Percentiles rank a stretch among this genome's conserved stretches.
These are phyloP conservation scores for Lycaena phlaeas DNA, from an alignment of 2,888 invertebrate species.

Conservation along the genomic window DNA sequence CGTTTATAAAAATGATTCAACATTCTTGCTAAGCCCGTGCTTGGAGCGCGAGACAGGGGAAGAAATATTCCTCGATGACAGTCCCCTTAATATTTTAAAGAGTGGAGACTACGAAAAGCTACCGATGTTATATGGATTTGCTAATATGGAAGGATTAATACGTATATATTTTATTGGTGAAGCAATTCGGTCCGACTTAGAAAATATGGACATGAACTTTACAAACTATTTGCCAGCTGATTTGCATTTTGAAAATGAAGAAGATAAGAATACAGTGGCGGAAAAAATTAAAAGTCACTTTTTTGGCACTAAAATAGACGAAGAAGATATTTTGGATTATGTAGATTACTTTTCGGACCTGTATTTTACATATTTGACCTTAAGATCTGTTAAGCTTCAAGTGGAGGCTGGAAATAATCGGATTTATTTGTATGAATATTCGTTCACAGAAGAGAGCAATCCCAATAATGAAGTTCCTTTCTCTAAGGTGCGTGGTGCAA, in stretches of 20 bases:
- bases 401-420: slow-evolving; percentile 23
- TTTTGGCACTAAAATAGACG: slow-evolving; percentile 17
- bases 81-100: slow-evolving; percentile 30
- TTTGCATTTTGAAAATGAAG: neutral
- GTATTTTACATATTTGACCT: slow-evolving; percentile 25
- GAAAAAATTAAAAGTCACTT: slow-evolving; percentile 16
- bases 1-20: slow-evolving; percentile 16
- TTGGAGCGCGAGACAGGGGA: slow-evolving; percentile 25
- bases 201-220: neutral
- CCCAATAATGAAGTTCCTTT: slow-evolving; percentile 24
- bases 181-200: neutral
- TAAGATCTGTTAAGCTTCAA: slow-evolving; percentile 26
- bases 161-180: slow-evolving; percentile 8
- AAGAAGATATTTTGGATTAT: slow-evolving; percentile 21
- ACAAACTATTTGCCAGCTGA: neutral
- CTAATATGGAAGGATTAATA: slow-evolving; percentile 30
- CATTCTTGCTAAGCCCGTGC: slow-evolving; percentile 25
- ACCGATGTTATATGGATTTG: slow-evolving; percentile 32
- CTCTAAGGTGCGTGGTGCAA: slow-evolving; percentile 29
- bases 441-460: slow-evolving; percentile 25
- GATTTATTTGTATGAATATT: slow-evolving; percentile 35
- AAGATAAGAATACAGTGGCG: neutral
- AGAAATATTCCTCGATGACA: slow-evolving; percentile 28
- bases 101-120: slow-evolving; percentile 28
- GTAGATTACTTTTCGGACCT: slow-evolving; percentile 37